These are phyloP conservation scores for Xylocampa areola DNA, from an alignment of 2,888 invertebrate species.

Conservation along the genomic window DNA sequence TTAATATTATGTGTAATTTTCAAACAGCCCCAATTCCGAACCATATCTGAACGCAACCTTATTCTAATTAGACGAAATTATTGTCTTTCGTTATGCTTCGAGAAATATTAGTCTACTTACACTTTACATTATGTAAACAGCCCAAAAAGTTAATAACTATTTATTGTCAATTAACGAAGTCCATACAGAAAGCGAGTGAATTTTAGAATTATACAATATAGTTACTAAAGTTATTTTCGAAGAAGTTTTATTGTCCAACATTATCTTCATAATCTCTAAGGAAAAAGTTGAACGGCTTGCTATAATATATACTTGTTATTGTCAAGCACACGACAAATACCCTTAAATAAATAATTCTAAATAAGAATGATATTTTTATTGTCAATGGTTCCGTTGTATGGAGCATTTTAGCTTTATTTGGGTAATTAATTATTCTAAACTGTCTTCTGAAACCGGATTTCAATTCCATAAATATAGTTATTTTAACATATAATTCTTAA, in stretches of 20 bases:
- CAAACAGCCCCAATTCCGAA: no score
- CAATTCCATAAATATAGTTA: slow-evolving; percentile 31
- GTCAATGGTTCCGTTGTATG: slow-evolving; percentile 66
- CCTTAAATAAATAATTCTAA: slow-evolving; percentile 34
- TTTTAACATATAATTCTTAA: slow-evolving; percentile 8
- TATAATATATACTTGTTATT: slow-evolving; percentile 52
- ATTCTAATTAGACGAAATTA: slow-evolving; percentile 62
- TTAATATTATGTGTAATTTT: no score
- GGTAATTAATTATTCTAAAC: slow-evolving; percentile 12
- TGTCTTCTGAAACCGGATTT: slow-evolving; percentile 21
- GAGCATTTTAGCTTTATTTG: slow-evolving; percentile 30
- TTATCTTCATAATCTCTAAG: slow-evolving; percentile 44
- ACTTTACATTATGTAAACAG: slow-evolving; percentile 63
- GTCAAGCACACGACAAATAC: slow-evolving; percentile 55
- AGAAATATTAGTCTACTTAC: slow-evolving; percentile 52
- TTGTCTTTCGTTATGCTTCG: slow-evolving; percentile 62
- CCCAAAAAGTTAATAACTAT: slow-evolving; percentile 66
- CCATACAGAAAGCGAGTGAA: slow-evolving; percentile 57
- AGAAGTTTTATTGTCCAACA: slow-evolving; percentile 52
- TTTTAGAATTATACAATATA: slow-evolving; percentile 39
- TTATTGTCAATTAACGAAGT: slow-evolving; percentile 56
- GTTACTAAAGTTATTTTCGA: slow-evolving; percentile 44
- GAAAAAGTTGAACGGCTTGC: slow-evolving; percentile 43
- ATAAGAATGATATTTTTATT: slow-evolving; percentile 61
- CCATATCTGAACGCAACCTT: slow-evolving; percentile 21